Percentiles rank a stretch among this genome's conserved stretches.
Evolutionary conservation across 2,797 vertebrate genomes (phyloP).

Genomic region (Sternarchorhynchus goeldii): DNA sequence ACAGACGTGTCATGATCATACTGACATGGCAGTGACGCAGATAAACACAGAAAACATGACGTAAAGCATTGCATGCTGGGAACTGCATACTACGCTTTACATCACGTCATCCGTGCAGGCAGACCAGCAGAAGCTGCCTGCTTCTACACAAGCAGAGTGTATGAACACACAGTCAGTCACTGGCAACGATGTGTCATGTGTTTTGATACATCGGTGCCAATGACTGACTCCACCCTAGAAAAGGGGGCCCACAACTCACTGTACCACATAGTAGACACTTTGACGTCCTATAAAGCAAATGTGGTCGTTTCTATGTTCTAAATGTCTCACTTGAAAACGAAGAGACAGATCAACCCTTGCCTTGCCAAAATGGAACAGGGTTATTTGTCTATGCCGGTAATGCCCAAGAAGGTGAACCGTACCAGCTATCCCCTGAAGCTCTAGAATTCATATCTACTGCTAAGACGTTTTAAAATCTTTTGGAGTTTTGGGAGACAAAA

Average conservation of each 20-base stretch:
- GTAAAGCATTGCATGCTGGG: too few relatives aligned
- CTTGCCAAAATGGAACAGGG: background rate
- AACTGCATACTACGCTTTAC: background rate
- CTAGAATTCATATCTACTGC: too few relatives aligned
- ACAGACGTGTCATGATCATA: background rate
- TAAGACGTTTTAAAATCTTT: too few relatives aligned
- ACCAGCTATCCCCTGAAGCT: too few relatives aligned
- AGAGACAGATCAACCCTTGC: background rate
- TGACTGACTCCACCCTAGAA: too few relatives aligned
- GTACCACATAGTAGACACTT: background rate
- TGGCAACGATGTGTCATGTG: background rate
- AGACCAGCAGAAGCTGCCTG: background rate
- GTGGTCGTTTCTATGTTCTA: background rate
- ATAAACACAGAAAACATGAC: constrained; percentile 7
- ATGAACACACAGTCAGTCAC: background rate
- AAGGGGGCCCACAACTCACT: background rate
- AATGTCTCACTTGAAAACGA: constrained; percentile 25
- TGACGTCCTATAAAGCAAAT: background rate
- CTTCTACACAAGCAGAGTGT: background rate
- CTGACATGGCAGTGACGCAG: background rate
- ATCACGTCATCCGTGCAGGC: constrained; percentile 25
- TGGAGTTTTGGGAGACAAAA: too few relatives aligned
- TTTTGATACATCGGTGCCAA: too few relatives aligned
- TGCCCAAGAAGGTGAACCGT: too few relatives aligned
- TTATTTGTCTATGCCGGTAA: background rate